phyloP scores from a whole-genome alignment of 2,113 vertebrate species.

The Trematocara zebra region DNA sequence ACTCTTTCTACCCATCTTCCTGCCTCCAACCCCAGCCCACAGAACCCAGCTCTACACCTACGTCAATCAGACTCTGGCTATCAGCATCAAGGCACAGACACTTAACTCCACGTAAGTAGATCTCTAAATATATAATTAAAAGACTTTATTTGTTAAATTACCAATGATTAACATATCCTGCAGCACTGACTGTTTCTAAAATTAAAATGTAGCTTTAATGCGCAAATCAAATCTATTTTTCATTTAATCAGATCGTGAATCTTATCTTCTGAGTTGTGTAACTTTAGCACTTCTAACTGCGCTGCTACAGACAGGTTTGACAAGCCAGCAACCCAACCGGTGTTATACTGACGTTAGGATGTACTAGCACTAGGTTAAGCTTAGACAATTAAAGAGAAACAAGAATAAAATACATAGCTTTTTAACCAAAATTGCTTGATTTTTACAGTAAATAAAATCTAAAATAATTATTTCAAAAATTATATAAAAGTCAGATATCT shows the following conservation, averaged over 20 bases:
- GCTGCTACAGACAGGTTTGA: neutral
- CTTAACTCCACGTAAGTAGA: neutral
- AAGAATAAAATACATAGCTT: neutral
- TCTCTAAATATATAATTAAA: neutral
- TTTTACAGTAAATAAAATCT: neutral
- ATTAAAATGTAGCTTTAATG: neutral
- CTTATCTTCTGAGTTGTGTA: neutral
- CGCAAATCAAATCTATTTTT: rapidly evolving
- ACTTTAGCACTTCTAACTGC: rapidly evolving
- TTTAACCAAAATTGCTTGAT: neutral
- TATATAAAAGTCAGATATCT: neutral
- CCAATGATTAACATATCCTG: rapidly evolving
- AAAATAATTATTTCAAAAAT: neutral
- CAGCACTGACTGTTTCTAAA: rapidly evolving
- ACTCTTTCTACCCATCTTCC: constrained; percentile 21
- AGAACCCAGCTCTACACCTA: neutral
- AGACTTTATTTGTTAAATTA: rapidly evolving
- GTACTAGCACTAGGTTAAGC: neutral
- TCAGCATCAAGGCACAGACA: neutral
- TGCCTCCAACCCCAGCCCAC: constrained; percentile 29
- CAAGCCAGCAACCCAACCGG: rapidly evolving
- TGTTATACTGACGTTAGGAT: neutral
- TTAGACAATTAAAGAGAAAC: neutral
- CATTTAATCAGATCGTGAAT: rapidly evolving
- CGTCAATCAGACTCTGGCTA: neutral